phyloP scores from a whole-genome alignment of 2,113 vertebrate species.

The Ellobius talpinus region DNA sequence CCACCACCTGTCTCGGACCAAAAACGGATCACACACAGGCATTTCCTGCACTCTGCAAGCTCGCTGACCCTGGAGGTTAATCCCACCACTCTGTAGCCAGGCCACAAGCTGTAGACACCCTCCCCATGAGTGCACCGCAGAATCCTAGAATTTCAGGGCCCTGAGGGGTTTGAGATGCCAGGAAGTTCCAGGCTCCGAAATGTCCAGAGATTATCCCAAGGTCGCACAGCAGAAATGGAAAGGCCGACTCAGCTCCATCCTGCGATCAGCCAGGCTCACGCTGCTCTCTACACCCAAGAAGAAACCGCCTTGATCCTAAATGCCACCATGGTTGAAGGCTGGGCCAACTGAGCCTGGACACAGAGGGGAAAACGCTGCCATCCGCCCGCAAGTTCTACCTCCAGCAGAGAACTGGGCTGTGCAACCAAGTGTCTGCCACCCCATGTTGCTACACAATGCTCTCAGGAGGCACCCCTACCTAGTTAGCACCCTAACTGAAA shows the following conservation, averaged over 20 bases:
- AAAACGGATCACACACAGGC: slow-evolving; percentile 74
- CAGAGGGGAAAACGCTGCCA: neutral
- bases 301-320: neutral
- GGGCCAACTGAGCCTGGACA: neutral
- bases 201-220: slow-evolving; percentile 34
- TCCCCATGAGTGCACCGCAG: neutral
- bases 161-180: neutral
- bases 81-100: slow-evolving; percentile 59
- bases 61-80: slow-evolving; percentile 77
- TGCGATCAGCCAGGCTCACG: neutral
- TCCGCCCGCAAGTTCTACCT: neutral
- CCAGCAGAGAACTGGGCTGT: neutral
- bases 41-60: slow-evolving; percentile 81
- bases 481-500: neutral
- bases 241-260: neutral
- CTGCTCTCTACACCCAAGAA: neutral
- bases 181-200: slow-evolving; percentile 19
- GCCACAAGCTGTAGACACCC: neutral
- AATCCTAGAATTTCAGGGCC: slow-evolving; percentile 63
- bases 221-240: slow-evolving; percentile 32
- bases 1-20: slow-evolving; percentile 80
- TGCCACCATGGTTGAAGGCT: neutral
- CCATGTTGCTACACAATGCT: neutral
- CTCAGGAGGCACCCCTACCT: neutral
- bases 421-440: neutral